Evolutionary conservation across 2,888 invertebrate species (phyloP).

Genomic region (Ceriagrion tenellum): DNA sequence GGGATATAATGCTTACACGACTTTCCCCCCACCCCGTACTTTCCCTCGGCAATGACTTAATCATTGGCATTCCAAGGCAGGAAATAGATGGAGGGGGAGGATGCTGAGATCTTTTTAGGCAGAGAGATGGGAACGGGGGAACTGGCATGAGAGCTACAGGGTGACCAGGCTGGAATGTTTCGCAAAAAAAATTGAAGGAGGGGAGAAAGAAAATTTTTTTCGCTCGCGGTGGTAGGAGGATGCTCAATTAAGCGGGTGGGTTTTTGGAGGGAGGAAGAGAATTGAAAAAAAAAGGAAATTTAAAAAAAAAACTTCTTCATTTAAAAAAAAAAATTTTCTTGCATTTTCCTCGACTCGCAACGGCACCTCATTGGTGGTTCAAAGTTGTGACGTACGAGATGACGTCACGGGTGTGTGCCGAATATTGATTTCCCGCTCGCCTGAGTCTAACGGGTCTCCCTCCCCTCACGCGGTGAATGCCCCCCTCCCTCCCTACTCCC

Average conservation of each 20-base stretch:
- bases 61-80: not conserved
- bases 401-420: conserved; percentile 13
- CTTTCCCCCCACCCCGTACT: not conserved
- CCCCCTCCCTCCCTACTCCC: not conserved
- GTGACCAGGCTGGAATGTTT: not conserved
- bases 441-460: not conserved
- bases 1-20: not conserved
- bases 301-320: no score
- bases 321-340: no score
- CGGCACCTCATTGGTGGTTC: not conserved
- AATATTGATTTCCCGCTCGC: not conserved
- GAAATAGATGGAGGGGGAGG: not conserved
- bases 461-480: not conserved
- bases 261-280: not conserved
- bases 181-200: not conserved
- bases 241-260: conserved; percentile 19
- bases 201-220: not conserved
- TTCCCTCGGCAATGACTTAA: not conserved
- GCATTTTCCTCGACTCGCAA: not conserved
- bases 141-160: not conserved
- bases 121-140: not conserved
- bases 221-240: not conserved
- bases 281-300: no score
- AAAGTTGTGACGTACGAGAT: conserved; percentile 4
- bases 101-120: not conserved